A percentile compares a stretch with the other conserved stretches of the same genome.
Conservation (phyloP, 2,113 vertebrate species). For the Girardinichthys multiradiatus region DNA sequence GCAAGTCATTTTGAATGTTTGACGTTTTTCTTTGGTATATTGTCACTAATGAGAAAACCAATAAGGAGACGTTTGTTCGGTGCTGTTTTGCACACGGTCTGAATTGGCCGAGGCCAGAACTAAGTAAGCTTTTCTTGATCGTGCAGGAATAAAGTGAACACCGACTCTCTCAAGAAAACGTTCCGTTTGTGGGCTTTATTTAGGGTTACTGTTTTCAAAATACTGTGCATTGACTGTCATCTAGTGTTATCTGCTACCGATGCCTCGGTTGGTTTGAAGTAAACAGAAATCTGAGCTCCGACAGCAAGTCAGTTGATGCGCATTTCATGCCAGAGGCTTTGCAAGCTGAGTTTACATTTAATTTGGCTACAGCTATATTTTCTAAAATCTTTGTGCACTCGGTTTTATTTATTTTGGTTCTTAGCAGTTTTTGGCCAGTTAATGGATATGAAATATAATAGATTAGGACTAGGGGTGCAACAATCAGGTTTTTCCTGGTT, state of each 20-base stretch:
- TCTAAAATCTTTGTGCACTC: too few species aligned
- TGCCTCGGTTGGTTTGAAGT: constrained; percentile 57
- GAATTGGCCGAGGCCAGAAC: constrained; percentile 29
- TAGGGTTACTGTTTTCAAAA: too few species aligned
- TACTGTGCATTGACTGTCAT: neutral
- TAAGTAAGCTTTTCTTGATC: neutral
- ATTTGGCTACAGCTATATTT: constrained; percentile 4
- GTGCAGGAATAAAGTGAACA: constrained; percentile 5
- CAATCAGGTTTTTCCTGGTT: too few species aligned
- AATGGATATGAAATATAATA: neutral
- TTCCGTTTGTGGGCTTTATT: neutral
- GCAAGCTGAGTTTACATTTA: constrained; percentile 46
- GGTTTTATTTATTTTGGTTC: too few species aligned
- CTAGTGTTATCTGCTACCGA: neutral
- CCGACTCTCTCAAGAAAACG: neutral
- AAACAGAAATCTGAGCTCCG: constrained; percentile 74
- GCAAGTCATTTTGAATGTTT: accelerated
- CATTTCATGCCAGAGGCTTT: constrained; percentile 54
- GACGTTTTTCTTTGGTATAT: accelerated
- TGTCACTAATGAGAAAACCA: neutral
- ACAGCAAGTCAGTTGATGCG: constrained; percentile 64
- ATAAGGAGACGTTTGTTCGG: neutral
- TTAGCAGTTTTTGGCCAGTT: neutral
- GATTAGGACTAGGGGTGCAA: neutral
- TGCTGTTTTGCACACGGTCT: neutral